These are phyloP conservation scores for Conchocele bisecta DNA, from an alignment of 2,888 invertebrate species.

Conservation along the genomic window DNA sequence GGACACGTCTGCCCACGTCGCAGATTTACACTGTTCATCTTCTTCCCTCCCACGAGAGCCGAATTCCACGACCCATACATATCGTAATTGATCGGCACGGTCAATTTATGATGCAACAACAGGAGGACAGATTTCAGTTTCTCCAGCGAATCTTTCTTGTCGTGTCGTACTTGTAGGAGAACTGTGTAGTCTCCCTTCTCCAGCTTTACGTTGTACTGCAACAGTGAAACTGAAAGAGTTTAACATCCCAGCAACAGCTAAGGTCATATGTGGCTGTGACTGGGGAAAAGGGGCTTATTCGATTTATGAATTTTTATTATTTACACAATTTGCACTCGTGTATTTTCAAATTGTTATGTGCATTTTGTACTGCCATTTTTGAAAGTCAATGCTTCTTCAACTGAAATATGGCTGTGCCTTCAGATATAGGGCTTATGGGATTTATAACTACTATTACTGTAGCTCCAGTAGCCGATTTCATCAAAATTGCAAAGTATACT, in stretches of 20 bases:
- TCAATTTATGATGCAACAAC: conserved; percentile 90
- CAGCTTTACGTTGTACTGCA: conserved; percentile 91
- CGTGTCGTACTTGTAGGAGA: conserved; percentile 94
- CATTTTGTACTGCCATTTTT: too few relatives aligned
- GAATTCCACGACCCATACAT: conserved; percentile 88
- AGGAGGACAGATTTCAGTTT: conserved; percentile 90
- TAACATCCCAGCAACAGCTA: not conserved
- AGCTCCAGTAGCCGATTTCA: too few relatives aligned
- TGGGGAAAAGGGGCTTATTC: too few relatives aligned
- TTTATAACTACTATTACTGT: too few relatives aligned
- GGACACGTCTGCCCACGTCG: conserved; percentile 87
- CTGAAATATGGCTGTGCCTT: too few relatives aligned
- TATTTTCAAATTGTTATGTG: too few relatives aligned
- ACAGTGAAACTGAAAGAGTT: conserved; percentile 61
- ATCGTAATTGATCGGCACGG: conserved; percentile 89
- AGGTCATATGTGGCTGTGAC: too few relatives aligned
- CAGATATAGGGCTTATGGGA: too few relatives aligned
- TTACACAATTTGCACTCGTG: too few relatives aligned
- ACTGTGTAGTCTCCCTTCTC: conserved; percentile 98
- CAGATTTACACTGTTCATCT: conserved; percentile 86
- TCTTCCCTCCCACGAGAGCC: conserved; percentile 89
- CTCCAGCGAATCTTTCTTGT: conserved; percentile 92
- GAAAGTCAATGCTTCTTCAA: too few relatives aligned
- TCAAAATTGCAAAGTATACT: too few relatives aligned
- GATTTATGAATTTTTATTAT: too few relatives aligned